A percentile compares a stretch with the other conserved stretches of the same genome.
Evolutionary conservation across 1,140 invertebrate genomes (phyloP).

Genomic region (Melanaphis sacchari): DNA sequence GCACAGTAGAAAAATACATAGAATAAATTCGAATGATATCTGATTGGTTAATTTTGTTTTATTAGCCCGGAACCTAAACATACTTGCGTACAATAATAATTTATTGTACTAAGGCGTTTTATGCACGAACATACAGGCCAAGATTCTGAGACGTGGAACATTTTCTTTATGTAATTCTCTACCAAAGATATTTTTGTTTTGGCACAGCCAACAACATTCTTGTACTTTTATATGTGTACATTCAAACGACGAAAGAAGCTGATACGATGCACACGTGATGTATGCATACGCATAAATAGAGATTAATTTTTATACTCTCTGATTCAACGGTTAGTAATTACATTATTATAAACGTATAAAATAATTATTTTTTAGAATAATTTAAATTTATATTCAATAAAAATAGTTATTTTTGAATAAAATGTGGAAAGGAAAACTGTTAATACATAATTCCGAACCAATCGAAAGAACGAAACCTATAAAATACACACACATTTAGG

Average conservation of each 20-base stretch:
- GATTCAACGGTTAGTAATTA: not conserved
- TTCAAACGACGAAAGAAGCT: constrained; percentile 43
- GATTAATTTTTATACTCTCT: constrained; percentile 39
- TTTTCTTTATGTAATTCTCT: constrained; percentile 52
- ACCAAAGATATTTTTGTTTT: constrained; percentile 55
- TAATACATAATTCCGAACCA: not conserved
- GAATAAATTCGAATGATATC: not conserved
- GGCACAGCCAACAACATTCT: constrained; percentile 45
- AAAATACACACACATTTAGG: constrained; percentile 24
- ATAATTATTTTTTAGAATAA: not conserved
- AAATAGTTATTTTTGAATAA: not conserved
- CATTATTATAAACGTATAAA: not conserved
- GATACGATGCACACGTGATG: constrained; percentile 19
- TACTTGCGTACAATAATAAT: constrained; percentile 1
- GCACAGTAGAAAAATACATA: not conserved
- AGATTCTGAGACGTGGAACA: constrained; percentile 29
- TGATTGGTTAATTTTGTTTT: not conserved
- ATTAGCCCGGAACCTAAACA: not conserved
- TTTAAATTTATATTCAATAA: not conserved
- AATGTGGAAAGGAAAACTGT: not conserved
- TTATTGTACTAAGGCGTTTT: constrained; percentile 22
- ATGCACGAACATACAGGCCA: constrained; percentile 18
- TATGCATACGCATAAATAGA: constrained; percentile 39
- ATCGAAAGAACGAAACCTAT: constrained; percentile 34
- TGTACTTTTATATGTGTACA: constrained; percentile 26